Evolutionary conservation across 2,888 invertebrate genomes (phyloP), one percentile per base, ranked within the genome.

Genomic region (Synanthedon vespiformis): DNA sequence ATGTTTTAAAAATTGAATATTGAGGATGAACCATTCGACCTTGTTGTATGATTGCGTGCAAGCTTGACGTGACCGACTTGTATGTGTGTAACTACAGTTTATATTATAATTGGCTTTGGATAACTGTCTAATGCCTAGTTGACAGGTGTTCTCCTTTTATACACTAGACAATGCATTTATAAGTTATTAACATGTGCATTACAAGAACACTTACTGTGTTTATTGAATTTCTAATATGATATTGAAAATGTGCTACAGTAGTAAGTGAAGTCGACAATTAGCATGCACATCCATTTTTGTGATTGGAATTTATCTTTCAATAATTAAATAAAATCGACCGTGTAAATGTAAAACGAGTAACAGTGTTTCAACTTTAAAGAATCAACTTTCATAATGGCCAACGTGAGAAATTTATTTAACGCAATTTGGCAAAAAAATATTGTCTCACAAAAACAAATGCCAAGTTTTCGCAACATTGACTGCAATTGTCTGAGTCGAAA

Each of bases 401-500:
- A 44, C n/a, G 44, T 44, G 44, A 14, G 44, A 44, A 34, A 44
- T 44, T 13, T 14, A 44, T 44, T 44, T 44, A 13, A 44, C 44
- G 34, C 34, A 34, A 34, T 34, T 34, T 6, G 10, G 8, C 6
- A 34, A 34, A 44, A 44, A 44, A 44, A 44, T 8, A 44, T 44
- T 44, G 44, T 44, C 44, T 44, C 44, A 44, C 44, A 44, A 44
- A 44, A 44, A 44, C 44, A 44, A 44, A 44, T 48, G 18, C n/a
- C 18, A 51, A 40, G 13, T 51, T 51, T 44, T 51, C 51, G 16
- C 16, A 40, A 51, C 40, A 41, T 40, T 18, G 16, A n/a, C 6
- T 74, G 69, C 72, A 72, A 67, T 68, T 67, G 65, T 66, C 61
- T 40, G 41, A 69, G 67, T 59, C 61, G 61, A 70, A 75, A 66